A percentile compares a stretch with the other conserved stretches of the same genome.
phyloP scores from a whole-genome alignment of 2,113 vertebrate genomes.

The Vireo altiloquus region DNA sequence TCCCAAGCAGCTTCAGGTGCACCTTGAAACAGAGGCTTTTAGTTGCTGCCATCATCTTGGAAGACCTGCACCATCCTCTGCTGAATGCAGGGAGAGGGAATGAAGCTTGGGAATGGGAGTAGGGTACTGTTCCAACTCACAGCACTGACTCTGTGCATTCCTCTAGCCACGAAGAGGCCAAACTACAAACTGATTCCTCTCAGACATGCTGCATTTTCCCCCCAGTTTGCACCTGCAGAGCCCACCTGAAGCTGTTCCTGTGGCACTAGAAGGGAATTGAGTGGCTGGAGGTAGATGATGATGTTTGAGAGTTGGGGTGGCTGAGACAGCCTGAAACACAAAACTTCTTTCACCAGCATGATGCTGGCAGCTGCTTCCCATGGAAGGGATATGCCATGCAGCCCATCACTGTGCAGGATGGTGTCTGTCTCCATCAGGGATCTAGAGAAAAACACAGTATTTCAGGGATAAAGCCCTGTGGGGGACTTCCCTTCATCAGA shows the following conservation, averaged over 20 bases:
- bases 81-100: neutral
- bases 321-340: neutral
- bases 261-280: rapidly evolving
- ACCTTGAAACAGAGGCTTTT: neutral
- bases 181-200: neutral
- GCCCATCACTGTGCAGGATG: neutral
- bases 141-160: neutral
- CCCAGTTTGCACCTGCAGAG: neutral
- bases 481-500: rapidly evolving
- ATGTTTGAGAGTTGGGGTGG: neutral
- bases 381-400: neutral
- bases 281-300: neutral
- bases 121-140: rapidly evolving
- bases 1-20: neutral
- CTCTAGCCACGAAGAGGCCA: neutral
- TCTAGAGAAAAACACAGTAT: rapidly evolving
- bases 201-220: rapidly evolving
- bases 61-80: neutral
- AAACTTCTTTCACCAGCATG: neutral
- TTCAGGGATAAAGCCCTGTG: neutral
- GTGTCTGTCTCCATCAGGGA: neutral
- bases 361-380: neutral
- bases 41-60: neutral
- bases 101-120: neutral
- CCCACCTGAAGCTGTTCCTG: neutral